Conservation (phyloP, 2,888 invertebrate species). For the Agrilus cyanescens region DNA sequence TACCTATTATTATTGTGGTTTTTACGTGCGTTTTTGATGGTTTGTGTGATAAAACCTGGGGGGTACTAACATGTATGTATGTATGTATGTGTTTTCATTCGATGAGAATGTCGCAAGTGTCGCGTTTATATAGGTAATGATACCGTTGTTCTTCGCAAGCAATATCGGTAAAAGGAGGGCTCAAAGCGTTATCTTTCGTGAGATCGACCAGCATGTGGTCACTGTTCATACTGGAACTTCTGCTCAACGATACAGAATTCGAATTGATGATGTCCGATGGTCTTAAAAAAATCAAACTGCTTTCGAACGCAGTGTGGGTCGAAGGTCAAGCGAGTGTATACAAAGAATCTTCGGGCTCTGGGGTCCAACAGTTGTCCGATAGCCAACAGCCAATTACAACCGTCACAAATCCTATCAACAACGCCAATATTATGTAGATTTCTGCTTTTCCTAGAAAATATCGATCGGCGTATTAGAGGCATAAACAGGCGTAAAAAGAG, state of each 20-base stretch:
- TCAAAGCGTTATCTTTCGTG: conserved; percentile 21
- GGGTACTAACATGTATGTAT: too few species aligned
- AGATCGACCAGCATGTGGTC: conserved; percentile 34
- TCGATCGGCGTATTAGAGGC: not conserved
- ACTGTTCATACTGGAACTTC: conserved; percentile 31
- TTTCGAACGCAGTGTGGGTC: conserved; percentile 46
- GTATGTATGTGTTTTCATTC: too few species aligned
- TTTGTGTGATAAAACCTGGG: too few species aligned
- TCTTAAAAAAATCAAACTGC: conserved; percentile 16
- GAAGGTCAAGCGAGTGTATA: conserved; percentile 58
- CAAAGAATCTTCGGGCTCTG: conserved; percentile 53
- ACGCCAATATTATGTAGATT: conserved; percentile 61
- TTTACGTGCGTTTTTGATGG: too few species aligned
- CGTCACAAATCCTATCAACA: conserved; percentile 59
- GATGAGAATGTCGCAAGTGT: too few species aligned
- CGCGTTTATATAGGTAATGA: too few species aligned
- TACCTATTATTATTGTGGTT: too few species aligned
- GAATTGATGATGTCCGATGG: conserved; percentile 23
- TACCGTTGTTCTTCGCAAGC: too few species aligned
- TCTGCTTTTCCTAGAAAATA: conserved; percentile 54
- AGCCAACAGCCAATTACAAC: conserved; percentile 67
- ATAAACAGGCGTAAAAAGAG: not conserved
- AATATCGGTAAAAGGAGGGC: conserved; percentile 8
- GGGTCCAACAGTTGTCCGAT: conserved; percentile 68
- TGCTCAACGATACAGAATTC: conserved; percentile 17